A percentile compares a stretch with the other conserved stretches of the same genome.
These are phyloP conservation scores for Dusona sp. DNA, from an alignment of 2,888 invertebrate species.

Conservation along the genomic window DNA sequence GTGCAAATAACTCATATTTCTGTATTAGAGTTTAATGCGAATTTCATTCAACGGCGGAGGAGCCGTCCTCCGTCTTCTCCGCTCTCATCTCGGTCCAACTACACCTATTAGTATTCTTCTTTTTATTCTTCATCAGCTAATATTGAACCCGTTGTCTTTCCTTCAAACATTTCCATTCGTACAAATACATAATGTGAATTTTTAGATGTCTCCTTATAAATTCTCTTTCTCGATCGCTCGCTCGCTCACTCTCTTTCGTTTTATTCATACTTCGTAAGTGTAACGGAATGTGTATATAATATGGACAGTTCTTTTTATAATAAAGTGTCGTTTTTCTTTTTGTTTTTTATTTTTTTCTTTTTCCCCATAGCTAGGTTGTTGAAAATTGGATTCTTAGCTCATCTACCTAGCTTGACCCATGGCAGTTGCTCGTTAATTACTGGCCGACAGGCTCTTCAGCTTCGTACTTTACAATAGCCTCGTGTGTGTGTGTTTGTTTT, in stretches of 20 bases:
- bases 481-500: conserved; percentile 63
- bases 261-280: conserved; percentile 69
- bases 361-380: conserved; percentile 80
- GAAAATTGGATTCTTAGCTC: conserved; percentile 82
- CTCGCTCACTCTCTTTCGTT: conserved; percentile 59
- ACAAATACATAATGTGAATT: conserved; percentile 61
- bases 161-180: conserved; percentile 63
- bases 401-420: conserved; percentile 81
- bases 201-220: conserved; percentile 47
- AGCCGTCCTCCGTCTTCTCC: conserved; percentile 74
- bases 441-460: conserved; percentile 80
- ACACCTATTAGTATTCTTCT: conserved; percentile 63
- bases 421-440: conserved; percentile 83
- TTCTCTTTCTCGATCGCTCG: conserved; percentile 52
- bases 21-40: conserved; percentile 77
- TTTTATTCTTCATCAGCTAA: conserved; percentile 37
- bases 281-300: conserved; percentile 73
- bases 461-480: conserved; percentile 74
- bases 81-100: conserved; percentile 68
- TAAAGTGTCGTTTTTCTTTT: conserved; percentile 52
- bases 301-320: conserved; percentile 74
- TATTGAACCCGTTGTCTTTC: conserved; percentile 52
- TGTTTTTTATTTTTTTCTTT: conserved; percentile 30
- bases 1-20: conserved; percentile 83
- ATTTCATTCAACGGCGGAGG: conserved; percentile 79